Conservation (phyloP, 2,113 vertebrate genomes). For the Strix uralensis region DNA sequence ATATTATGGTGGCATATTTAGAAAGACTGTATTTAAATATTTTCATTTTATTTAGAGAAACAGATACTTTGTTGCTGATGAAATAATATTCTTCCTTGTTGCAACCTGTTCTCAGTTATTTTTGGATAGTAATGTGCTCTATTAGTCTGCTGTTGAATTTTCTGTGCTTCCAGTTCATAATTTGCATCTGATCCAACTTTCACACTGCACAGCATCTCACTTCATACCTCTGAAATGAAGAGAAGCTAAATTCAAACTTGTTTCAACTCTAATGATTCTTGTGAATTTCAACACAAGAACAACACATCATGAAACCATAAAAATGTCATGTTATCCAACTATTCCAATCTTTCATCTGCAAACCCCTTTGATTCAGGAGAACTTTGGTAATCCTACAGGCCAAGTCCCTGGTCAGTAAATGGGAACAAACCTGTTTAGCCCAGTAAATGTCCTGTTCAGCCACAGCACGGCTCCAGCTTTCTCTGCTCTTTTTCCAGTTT, state of each 20-base stretch:
- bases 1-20: not conserved
- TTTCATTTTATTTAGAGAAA: not conserved
- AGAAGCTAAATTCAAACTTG: not conserved
- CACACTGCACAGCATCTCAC: not conserved
- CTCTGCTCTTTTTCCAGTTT: not conserved
- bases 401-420: not conserved
- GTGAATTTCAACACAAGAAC: not conserved
- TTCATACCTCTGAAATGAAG: not conserved
- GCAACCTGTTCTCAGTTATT: not conserved
- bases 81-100: not conserved
- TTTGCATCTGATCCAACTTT: not conserved
- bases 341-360: not conserved
- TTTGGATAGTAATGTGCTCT: not conserved
- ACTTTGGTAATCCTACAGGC: not conserved
- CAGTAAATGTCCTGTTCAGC: not conserved
- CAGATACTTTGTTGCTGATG: not conserved
- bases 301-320: accelerated
- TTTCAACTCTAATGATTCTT: not conserved
- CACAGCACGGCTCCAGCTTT: not conserved
- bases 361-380: not conserved
- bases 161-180: not conserved
- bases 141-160: not conserved
- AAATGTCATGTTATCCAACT: not conserved
- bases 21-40: not conserved
- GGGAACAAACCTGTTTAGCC: not conserved